These are phyloP conservation scores for Micrasema longulum DNA, from an alignment of 1,140 invertebrate genomes.

Conservation along the genomic window DNA sequence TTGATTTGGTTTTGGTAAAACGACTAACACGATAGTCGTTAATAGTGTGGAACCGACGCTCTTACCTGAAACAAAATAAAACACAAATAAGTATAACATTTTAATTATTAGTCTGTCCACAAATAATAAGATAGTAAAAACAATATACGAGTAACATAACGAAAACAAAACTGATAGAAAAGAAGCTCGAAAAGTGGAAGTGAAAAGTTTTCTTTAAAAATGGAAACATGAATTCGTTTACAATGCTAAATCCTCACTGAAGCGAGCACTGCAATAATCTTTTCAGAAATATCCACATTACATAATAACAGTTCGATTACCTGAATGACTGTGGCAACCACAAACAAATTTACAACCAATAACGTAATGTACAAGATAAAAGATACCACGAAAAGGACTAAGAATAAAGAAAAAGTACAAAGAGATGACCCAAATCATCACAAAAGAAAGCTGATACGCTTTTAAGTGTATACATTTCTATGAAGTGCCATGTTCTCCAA, in stretches of 20 bases:
- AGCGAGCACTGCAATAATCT: constrained; percentile 22
- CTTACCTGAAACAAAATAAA: constrained; percentile 29
- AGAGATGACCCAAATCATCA: neutral
- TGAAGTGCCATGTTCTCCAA: neutral
- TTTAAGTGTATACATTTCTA: neutral
- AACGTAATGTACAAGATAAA: constrained; percentile 1
- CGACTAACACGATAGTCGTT: too few relatives aligned
- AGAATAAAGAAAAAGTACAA: neutral
- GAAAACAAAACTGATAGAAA: too few relatives aligned
- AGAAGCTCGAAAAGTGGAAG: neutral
- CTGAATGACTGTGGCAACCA: constrained; percentile 17
- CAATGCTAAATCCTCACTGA: constrained; percentile 7
- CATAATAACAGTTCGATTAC: constrained; percentile 17
- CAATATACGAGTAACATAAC: too few relatives aligned
- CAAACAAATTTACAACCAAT: neutral
- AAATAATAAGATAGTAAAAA: too few relatives aligned
- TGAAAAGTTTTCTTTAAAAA: neutral
- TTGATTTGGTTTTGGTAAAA: too few relatives aligned
- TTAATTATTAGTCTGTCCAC: too few relatives aligned
- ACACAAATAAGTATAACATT: neutral
- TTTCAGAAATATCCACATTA: constrained; percentile 9
- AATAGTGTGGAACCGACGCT: neutral
- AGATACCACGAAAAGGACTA: neutral
- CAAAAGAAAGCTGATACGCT: neutral
- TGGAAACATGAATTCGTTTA: neutral